A percentile compares a stretch with the other conserved stretches of the same genome.
Conservation (phyloP, 2,113 vertebrate species). For the Oryzias javanicus region DNA sequence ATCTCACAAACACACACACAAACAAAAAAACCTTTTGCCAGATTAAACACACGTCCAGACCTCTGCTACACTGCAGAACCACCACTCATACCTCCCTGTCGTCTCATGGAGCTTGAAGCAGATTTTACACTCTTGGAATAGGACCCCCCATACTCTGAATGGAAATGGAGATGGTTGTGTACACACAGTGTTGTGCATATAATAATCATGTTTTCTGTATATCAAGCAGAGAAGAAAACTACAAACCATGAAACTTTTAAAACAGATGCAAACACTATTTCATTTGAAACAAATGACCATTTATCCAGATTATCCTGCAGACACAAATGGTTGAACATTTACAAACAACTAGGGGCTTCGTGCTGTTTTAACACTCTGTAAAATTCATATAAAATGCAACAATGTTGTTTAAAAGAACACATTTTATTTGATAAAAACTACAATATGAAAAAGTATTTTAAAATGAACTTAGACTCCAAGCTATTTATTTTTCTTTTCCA, state of each 20-base stretch:
- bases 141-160: conserved; percentile 34
- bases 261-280: conserved; percentile 77
- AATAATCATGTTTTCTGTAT: conserved; percentile 26
- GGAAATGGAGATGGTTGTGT: conserved; percentile 16
- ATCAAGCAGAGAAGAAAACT: too few relatives aligned
- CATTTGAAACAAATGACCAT: conserved; percentile 69
- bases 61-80: neutral
- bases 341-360: conserved; percentile 50
- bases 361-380: conserved; percentile 45
- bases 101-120: conserved; percentile 50
- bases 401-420: too few relatives aligned
- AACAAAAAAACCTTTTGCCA: conserved; percentile 6
- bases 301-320: conserved; percentile 47
- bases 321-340: conserved; percentile 50
- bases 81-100: neutral
- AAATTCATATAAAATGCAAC: conserved; percentile 7
- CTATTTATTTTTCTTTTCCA: too few relatives aligned
- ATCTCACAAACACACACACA: conserved; percentile 42
- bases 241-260: too few relatives aligned
- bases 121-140: conserved; percentile 50
- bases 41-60: too few relatives aligned
- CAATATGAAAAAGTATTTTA: too few relatives aligned
- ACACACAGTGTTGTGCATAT: conserved; percentile 13
- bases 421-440: too few relatives aligned
- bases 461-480: too few relatives aligned